phyloP scores from a whole-genome alignment of 2,888 invertebrate species.

The Chirona hameri region DNA sequence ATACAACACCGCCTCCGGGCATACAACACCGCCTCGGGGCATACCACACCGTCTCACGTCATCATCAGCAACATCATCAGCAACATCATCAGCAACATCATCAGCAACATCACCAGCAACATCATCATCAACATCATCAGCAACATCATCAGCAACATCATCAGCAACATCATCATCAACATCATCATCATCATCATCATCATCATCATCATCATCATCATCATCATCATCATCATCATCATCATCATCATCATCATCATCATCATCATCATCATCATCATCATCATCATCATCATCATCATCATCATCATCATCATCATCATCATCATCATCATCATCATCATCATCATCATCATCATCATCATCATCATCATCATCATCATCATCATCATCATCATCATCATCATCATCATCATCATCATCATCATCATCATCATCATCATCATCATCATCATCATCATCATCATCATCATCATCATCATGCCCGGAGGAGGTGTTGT shows the following conservation, averaged over 20 bases:
- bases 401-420: slow-evolving; percentile 22
- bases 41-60: too few species aligned
- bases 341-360: slow-evolving; percentile 22
- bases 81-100: too few species aligned
- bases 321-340: slow-evolving; percentile 22
- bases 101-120: too few species aligned
- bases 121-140: too few species aligned
- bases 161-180: too few species aligned
- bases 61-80: too few species aligned
- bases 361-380: slow-evolving; percentile 22
- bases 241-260: slow-evolving; percentile 22
- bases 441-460: slow-evolving; percentile 22
- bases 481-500: too few species aligned
- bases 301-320: slow-evolving; percentile 22
- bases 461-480: slow-evolving; percentile 11
- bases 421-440: slow-evolving; percentile 22
- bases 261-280: slow-evolving; percentile 22
- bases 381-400: slow-evolving; percentile 22
- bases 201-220: slow-evolving; percentile 22
- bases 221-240: slow-evolving; percentile 22
- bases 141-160: too few species aligned
- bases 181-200: too few species aligned
- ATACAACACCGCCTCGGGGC: too few species aligned
- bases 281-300: slow-evolving; percentile 22
- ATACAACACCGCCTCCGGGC: too few species aligned